Evolutionary conservation across 2,797 vertebrate genomes (phyloP).

Genomic region (Siniperca obscura): DNA sequence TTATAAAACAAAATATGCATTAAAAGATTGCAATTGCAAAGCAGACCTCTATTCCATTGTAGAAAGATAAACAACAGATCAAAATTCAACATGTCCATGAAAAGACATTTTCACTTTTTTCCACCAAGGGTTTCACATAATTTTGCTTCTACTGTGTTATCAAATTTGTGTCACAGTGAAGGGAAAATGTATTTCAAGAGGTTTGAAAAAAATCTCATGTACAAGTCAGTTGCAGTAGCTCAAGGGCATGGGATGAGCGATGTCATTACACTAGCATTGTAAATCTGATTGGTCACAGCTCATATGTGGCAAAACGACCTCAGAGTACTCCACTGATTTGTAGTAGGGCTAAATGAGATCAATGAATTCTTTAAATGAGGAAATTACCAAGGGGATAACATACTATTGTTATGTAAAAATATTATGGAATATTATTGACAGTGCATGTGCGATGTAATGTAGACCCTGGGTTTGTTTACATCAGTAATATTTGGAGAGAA

Average conservation of each 20-base stretch:
- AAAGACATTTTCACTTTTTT: constrained; percentile 30
- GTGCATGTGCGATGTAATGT: neutral
- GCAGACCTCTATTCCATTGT: neutral
- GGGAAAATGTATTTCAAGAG: constrained; percentile 41
- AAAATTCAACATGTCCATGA: neutral
- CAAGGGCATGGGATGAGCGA: constrained; percentile 62
- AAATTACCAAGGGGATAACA: constrained; percentile 33
- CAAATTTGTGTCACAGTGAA: constrained; percentile 45
- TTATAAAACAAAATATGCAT: neutral
- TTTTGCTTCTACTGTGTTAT: constrained; percentile 36
- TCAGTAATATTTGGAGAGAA: neutral
- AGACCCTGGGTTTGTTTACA: neutral
- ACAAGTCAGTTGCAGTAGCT: constrained; percentile 54
- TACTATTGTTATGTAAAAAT: neutral
- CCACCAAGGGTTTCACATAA: constrained; percentile 28
- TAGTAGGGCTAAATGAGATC: constrained; percentile 49
- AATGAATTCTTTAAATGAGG: constrained; percentile 40
- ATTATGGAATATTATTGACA: constrained; percentile 7
- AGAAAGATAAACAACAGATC: constrained; percentile 17
- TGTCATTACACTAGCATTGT: constrained; percentile 65
- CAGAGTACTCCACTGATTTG: constrained; percentile 43
- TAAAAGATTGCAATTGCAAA: neutral
- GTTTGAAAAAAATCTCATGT: constrained; percentile 52
- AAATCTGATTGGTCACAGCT: constrained; percentile 76
- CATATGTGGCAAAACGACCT: constrained; percentile 62